Conservation (phyloP, 2,888 invertebrate genomes). For the Torymus tubicola region DNA sequence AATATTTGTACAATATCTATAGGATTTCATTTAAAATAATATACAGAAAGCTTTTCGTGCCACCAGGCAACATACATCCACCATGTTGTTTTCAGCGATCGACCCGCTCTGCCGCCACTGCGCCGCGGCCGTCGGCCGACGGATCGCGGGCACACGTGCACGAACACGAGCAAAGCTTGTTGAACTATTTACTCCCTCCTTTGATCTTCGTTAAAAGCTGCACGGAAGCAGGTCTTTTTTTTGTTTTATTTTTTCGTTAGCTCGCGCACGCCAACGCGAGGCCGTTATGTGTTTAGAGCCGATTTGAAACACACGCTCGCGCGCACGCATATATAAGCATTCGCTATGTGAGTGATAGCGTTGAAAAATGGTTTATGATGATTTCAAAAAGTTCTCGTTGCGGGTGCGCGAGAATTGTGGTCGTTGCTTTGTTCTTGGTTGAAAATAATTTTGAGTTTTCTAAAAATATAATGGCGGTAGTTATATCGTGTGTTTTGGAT, state of each 20-base stretch:
- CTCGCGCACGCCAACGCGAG: no score
- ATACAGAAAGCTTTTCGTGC: no score
- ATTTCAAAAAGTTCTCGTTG: background rate
- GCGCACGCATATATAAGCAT: background rate
- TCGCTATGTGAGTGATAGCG: background rate
- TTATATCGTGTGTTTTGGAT: no score
- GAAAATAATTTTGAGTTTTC: background rate
- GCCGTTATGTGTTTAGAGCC: no score
- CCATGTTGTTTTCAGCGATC: slow-evolving; percentile 15
- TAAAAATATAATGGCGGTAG: background rate
- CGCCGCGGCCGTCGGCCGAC: slow-evolving; percentile 53
- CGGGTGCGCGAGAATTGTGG: no score
- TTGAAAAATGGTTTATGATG: background rate
- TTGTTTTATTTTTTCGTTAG: background rate
- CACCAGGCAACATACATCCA: background rate
- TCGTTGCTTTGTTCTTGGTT: no score
- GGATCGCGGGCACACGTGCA: slow-evolving; percentile 40
- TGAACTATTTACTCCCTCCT: slow-evolving; percentile 26
- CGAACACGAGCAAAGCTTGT: background rate
- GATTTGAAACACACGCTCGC: no score
- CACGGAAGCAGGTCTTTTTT: background rate
- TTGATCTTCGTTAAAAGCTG: slow-evolving; percentile 36
- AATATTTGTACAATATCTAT: no score
- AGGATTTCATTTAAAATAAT: no score
- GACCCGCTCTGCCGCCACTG: slow-evolving; percentile 2